These are phyloP conservation scores for Drosophila ohnishii DNA, from an alignment of 1,140 invertebrate genomes.

Conservation along the genomic window DNA sequence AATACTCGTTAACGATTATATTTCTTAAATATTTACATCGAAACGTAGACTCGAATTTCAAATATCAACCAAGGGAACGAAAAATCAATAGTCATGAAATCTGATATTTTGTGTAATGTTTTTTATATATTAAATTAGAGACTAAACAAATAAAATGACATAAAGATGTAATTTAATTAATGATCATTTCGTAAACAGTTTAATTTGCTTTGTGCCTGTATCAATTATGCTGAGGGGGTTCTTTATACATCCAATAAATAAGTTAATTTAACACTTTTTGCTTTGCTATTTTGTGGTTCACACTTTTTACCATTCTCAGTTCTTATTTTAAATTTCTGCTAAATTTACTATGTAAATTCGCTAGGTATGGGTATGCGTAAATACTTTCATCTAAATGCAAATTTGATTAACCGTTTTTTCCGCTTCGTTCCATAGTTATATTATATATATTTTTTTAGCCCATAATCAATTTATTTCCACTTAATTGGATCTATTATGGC, in stretches of 20 bases:
- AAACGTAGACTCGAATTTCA: slow-evolving; percentile 3
- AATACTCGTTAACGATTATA: slow-evolving; percentile 28
- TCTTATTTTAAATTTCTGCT: slow-evolving; percentile 36
- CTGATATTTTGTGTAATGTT: not conserved
- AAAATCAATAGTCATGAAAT: slow-evolving; percentile 4
- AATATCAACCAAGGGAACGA: not conserved
- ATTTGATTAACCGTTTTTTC: slow-evolving; percentile 75
- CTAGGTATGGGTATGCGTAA: slow-evolving; percentile 58
- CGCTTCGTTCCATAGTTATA: slow-evolving; percentile 18
- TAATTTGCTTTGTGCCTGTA: slow-evolving; percentile 8
- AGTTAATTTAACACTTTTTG: slow-evolving; percentile 57
- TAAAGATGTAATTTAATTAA: slow-evolving; percentile 37
- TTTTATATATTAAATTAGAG: not conserved
- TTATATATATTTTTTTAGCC: slow-evolving; percentile 22
- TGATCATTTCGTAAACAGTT: slow-evolving; percentile 21
- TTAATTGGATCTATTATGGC: slow-evolving; percentile 47
- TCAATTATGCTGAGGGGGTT: slow-evolving; percentile 6
- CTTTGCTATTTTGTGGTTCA: slow-evolving; percentile 22
- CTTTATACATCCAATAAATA: slow-evolving; percentile 57
- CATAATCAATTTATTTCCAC: slow-evolving; percentile 62
- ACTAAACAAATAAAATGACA: slow-evolving; percentile 24
- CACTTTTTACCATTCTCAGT: slow-evolving; percentile 14
- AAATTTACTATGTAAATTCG: slow-evolving; percentile 82
- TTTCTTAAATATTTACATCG: slow-evolving; percentile 46
- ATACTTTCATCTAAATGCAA: slow-evolving; percentile 78